Percentiles rank a stretch among this genome's conserved stretches.
Conservation (phyloP, 2,797 vertebrate species). For the Gouania willdenowi region DNA sequence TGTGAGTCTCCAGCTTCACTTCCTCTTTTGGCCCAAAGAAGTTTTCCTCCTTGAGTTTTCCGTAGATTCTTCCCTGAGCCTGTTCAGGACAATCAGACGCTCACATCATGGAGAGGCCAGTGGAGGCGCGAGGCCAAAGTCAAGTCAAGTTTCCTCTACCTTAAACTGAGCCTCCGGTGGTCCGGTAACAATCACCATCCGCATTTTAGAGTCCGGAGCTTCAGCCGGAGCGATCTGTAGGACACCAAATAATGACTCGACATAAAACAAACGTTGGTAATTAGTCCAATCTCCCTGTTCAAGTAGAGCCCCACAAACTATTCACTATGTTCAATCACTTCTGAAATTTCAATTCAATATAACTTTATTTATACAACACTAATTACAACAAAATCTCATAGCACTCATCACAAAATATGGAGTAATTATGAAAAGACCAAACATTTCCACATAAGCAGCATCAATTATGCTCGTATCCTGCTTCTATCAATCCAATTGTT, state of each 20-base stretch:
- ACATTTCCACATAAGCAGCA: too few relatives aligned
- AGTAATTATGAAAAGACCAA: too few relatives aligned
- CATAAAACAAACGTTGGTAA: too few relatives aligned
- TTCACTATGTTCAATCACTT: too few relatives aligned
- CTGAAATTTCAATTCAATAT: too few relatives aligned
- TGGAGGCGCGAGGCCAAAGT: not conserved
- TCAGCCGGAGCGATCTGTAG: slow-evolving; percentile 92
- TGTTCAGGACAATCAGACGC: slow-evolving; percentile 24
- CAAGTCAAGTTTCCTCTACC: slow-evolving; percentile 59
- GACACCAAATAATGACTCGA: not conserved
- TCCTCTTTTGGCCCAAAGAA: slow-evolving; percentile 96
- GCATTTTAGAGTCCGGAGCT: slow-evolving; percentile 89
- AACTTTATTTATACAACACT: too few relatives aligned
- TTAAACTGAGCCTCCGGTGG: slow-evolving; percentile 95
- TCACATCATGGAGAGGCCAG: not conserved
- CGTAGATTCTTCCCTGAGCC: slow-evolving; percentile 93
- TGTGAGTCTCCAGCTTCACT: slow-evolving; percentile 94
- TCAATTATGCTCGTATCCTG: too few relatives aligned
- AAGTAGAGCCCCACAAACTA: too few relatives aligned
- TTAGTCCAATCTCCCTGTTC: too few relatives aligned
- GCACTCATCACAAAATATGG: too few relatives aligned
- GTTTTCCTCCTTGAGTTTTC: slow-evolving; percentile 95
- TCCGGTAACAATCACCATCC: slow-evolving; percentile 93
- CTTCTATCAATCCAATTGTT: too few relatives aligned
- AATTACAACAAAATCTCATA: too few relatives aligned